phyloP scores from a whole-genome alignment of 2,888 invertebrate species.

The Saturnia japonica region DNA sequence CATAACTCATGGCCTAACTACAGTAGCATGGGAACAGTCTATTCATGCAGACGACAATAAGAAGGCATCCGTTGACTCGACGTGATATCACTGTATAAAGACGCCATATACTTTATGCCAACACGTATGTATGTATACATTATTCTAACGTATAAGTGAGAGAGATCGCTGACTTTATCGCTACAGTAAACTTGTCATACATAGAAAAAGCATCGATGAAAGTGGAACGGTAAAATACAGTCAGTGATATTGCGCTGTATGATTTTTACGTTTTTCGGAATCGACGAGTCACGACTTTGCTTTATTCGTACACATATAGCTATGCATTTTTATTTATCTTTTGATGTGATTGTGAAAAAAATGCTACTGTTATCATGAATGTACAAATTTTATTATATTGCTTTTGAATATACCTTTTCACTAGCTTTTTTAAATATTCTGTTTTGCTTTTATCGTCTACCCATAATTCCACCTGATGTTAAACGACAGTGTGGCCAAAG shows the following conservation, averaged over 20 bases:
- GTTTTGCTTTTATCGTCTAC: too few species aligned
- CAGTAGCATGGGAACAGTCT: slow-evolving; percentile 42
- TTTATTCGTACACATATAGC: slow-evolving; percentile 6
- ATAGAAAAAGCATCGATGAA: slow-evolving; percentile 2
- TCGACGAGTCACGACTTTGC: slow-evolving; percentile 5
- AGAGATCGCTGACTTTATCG: background rate
- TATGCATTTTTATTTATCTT: slow-evolving; percentile 9
- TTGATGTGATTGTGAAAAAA: background rate
- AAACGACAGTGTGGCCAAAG: too few species aligned
- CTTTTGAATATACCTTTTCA: background rate
- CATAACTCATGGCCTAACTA: slow-evolving; percentile 37
- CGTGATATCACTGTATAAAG: slow-evolving; percentile 47
- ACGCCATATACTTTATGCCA: slow-evolving; percentile 32
- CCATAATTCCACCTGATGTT: too few species aligned
- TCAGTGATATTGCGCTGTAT: slow-evolving; percentile 4
- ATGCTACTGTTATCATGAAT: background rate
- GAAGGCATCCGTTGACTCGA: slow-evolving; percentile 45
- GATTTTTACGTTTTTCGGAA: slow-evolving; percentile 13
- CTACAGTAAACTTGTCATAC: slow-evolving; percentile 9
- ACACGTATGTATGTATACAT: background rate
- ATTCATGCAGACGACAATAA: slow-evolving; percentile 58
- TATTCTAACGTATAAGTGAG: slow-evolving; percentile 6
- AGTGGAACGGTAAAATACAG: background rate
- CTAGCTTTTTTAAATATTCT: too few species aligned
- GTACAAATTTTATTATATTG: background rate